Evolutionary conservation across 2,888 invertebrate genomes (phyloP), one percentile per base, ranked within the genome.

Genomic region (Ommatoiulus sabulosus): DNA sequence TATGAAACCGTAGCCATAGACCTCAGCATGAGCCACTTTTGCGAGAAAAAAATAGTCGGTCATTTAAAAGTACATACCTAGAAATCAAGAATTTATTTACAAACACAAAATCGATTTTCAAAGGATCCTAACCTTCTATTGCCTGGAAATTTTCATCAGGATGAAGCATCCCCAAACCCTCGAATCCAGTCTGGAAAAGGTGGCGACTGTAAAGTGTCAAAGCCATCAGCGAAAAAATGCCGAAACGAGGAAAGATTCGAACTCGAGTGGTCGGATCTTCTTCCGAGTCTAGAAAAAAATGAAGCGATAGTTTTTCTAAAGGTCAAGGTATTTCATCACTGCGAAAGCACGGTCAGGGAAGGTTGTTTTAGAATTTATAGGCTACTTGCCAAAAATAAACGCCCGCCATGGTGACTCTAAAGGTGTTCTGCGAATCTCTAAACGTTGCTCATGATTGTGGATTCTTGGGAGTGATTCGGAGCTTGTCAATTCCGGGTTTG

Each of bases 101-200:
- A 57, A 5, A 7, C 57, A 57, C 57, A 0, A 6, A 6, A 7
- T 63, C 8, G 20, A 3, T 35, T 43, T 80, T 15, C 35, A 10
- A 35, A 5, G 12, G 10, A 35, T 44, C 17, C 57, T 17, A 43
- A 89, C 89, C 88, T 89, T 89, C 89, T 3, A 89, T 63, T 20
- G 89, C 84, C 46, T 88, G 88, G 17, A 84, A 87, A 48, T 87
- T 44, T 87, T 89, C 89, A 24, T 88, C 88, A 1, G 89, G 89
- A 85, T 89, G 89, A 84, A 89, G 80, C 87, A 89, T 88, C 85
- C 88, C 84, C 63, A 80, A 35, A 20, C 86, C 57, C 24, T 89
- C 89, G 43, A 44, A 44, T 15, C 88, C 87, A 7, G 52, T 87
- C 5, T 85, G 57, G 17, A 88, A 57, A 43, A 48, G 43, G 7